A percentile compares a stretch with the other conserved stretches of the same genome.
Evolutionary conservation across 1,140 invertebrate genomes (phyloP).

Genomic region (Calliopsis andreniformis): DNA sequence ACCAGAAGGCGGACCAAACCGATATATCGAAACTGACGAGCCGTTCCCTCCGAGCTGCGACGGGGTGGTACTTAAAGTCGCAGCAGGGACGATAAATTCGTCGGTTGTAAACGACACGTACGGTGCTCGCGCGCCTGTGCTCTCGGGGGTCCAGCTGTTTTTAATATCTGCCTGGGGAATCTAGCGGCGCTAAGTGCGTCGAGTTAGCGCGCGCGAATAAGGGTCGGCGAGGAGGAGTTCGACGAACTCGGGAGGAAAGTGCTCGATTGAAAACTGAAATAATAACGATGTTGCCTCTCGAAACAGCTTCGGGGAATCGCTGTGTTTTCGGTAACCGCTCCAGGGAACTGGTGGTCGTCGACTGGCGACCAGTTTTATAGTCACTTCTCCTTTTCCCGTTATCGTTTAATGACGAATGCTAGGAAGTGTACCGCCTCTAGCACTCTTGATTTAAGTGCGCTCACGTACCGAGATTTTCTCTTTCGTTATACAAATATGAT

Average conservation of each 20-base stretch:
- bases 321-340: not conserved
- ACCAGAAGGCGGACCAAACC: not conserved
- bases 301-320: not conserved
- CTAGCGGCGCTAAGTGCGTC: constrained; percentile 61
- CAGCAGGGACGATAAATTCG: constrained; percentile 61
- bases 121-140: constrained; percentile 16
- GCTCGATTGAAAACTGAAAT: constrained; percentile 31
- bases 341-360: not conserved
- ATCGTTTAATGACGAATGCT: no score
- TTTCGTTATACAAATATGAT: no score
- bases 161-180: constrained; percentile 70
- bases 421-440: no score
- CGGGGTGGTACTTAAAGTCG: constrained; percentile 60
- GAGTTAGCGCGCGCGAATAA: constrained; percentile 40
- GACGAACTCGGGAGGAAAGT: constrained; percentile 31
- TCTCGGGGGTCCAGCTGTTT: constrained; percentile 66
- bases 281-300: constrained; percentile 10
- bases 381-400: no score
- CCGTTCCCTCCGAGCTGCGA: constrained; percentile 12
- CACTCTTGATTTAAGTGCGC: no score
- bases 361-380: not conserved
- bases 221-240: constrained; percentile 28
- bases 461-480: no score
- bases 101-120: constrained; percentile 63
- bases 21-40: constrained; percentile 55